A percentile compares a stretch with the other conserved stretches of the same genome.
Conservation (phyloP, 2,113 vertebrate genomes). For the Mesembrinibis cayennensis region DNA sequence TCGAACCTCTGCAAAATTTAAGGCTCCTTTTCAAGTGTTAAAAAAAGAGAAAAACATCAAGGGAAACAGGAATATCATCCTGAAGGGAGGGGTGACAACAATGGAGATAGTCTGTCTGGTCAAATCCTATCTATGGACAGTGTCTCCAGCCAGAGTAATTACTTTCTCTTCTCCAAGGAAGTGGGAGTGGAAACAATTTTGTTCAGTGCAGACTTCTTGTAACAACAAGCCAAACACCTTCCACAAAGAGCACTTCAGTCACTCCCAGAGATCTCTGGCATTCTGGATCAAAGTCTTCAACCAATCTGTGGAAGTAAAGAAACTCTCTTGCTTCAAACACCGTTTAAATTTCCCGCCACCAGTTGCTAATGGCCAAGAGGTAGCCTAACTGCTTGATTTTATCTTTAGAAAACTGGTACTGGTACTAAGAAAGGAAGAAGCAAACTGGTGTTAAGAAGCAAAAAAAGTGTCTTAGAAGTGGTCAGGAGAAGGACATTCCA, state of each 20-base stretch:
- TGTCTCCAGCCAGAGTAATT: not conserved
- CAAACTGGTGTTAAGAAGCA: not conserved
- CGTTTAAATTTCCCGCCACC: not conserved
- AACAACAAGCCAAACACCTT: not conserved
- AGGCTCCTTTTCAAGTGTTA: not conserved
- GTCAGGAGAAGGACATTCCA: not conserved
- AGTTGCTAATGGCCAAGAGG: not conserved
- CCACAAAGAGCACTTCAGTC: not conserved
- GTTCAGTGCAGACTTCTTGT: not conserved
- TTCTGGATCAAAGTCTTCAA: not conserved
- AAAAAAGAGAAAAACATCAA: not conserved
- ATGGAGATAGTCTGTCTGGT: not conserved
- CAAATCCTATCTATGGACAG: not conserved
- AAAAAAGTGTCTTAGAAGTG: not conserved
- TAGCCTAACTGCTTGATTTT: not conserved
- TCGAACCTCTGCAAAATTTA: not conserved
- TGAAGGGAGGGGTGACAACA: not conserved
- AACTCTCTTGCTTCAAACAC: not conserved
- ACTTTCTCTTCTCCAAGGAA: not conserved
- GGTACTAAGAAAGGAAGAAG: not conserved
- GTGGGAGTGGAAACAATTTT: not conserved
- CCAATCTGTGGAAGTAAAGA: not conserved
- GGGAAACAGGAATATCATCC: not conserved
- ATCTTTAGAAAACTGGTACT: not conserved
- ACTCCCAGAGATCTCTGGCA: not conserved